Evolutionary conservation across 2,888 invertebrate species (phyloP).

Genomic region (Campoplex nolae): DNA sequence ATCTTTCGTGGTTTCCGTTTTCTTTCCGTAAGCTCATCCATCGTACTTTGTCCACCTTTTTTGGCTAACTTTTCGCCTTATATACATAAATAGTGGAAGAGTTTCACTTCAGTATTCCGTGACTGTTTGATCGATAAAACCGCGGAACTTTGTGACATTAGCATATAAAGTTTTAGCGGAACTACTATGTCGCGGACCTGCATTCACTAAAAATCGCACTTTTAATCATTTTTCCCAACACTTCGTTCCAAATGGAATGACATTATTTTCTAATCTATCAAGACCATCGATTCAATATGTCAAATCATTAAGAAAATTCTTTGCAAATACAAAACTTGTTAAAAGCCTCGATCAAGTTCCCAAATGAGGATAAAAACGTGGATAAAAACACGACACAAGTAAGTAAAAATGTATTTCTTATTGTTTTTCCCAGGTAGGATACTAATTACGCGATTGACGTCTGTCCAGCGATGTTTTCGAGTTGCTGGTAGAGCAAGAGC

Average conservation of each 20-base stretch:
- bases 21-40: slow-evolving; percentile 24
- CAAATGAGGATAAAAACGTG: no score
- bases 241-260: not conserved
- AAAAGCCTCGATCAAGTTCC: no score
- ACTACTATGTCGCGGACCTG: not conserved
- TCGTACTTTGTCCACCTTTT: slow-evolving; percentile 32
- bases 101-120: slow-evolving; percentile 5
- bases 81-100: not conserved
- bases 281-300: not conserved
- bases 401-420: no score
- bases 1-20: slow-evolving; percentile 40
- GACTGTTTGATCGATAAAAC: slow-evolving; percentile 11
- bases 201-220: not conserved
- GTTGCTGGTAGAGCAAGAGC: no score
- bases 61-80: slow-evolving; percentile 10
- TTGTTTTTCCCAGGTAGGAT: no score
- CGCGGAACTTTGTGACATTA: not conserved
- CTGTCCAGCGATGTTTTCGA: no score
- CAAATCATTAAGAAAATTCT: not conserved
- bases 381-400: no score
- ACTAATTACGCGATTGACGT: no score
- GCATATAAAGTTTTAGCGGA: not conserved
- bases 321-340: no score
- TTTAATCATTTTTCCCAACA: not conserved
- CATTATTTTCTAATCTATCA: no score